Evolutionary conservation across 2,113 vertebrate genomes (phyloP).

Genomic region (Phrynosoma blainvillii): DNA sequence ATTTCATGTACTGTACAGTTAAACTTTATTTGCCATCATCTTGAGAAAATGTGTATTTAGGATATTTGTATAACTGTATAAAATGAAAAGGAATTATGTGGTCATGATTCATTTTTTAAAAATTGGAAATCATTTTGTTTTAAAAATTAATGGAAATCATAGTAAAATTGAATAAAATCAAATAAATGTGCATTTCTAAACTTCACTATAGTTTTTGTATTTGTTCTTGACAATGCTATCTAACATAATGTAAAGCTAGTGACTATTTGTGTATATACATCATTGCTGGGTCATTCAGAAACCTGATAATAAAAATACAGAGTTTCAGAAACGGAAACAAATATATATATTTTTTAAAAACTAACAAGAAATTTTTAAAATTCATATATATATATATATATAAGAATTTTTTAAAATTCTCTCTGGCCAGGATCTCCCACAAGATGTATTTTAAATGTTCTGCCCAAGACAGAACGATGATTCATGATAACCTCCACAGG

Average conservation of each 20-base stretch:
- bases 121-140: conserved; percentile 89
- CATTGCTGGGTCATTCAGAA: not conserved
- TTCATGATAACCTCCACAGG: no score
- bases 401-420: no score
- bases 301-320: not conserved
- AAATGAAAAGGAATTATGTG: conserved; percentile 85
- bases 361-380: no score
- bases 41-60: conserved; percentile 87
- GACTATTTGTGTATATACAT: not conserved
- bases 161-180: conserved; percentile 86
- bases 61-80: conserved; percentile 96
- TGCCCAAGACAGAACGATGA: no score
- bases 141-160: conserved; percentile 85
- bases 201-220: not conserved
- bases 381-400: no score
- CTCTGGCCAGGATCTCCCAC: not conserved
- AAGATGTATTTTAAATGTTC: no score
- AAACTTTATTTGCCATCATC: conserved; percentile 83
- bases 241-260: not conserved
- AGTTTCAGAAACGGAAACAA: not conserved
- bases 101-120: conserved; percentile 84
- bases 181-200: conserved; percentile 28
- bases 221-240: not conserved
- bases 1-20: conserved; percentile 82
- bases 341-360: no score